These are phyloP conservation scores for Pempheris klunzingeri DNA, from an alignment of 2,797 vertebrate species.

Conservation along the genomic window DNA sequence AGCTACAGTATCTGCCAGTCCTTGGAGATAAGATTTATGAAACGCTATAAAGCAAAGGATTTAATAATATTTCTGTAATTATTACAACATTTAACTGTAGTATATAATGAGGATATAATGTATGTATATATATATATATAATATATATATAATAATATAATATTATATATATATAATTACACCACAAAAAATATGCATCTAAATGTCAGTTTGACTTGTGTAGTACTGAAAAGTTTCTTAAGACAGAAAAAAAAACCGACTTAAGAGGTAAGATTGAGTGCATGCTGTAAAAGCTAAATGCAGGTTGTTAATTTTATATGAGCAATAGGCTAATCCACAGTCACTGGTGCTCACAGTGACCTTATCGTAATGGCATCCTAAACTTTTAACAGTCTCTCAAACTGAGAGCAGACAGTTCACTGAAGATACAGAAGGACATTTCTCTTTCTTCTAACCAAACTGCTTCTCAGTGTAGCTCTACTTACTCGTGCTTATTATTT, in stretches of 20 bases:
- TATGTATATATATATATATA: too few species aligned
- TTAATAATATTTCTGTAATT: too few species aligned
- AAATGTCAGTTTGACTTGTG: background rate
- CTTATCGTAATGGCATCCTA: slow-evolving; percentile 36
- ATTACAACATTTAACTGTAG: too few species aligned
- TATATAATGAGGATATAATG: too few species aligned
- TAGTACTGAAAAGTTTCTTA: background rate
- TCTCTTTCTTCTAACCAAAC: background rate
- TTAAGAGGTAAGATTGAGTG: background rate
- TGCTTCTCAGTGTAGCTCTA: background rate
- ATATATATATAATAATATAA: too few species aligned
- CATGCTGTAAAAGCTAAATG: slow-evolving; percentile 44
- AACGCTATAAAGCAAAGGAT: background rate
- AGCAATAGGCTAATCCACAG: slow-evolving; percentile 21
- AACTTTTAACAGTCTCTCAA: background rate
- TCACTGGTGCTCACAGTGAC: slow-evolving; percentile 49
- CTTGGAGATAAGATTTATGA: background rate
- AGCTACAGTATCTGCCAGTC: background rate
- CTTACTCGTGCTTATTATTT: background rate
- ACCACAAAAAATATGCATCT: background rate
- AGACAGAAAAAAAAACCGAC: slow-evolving; percentile 1
- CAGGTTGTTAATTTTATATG: slow-evolving; percentile 35
- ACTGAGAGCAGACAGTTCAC: background rate
- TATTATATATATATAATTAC: too few species aligned
- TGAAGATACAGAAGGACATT: background rate